Evolutionary conservation across 2,797 vertebrate species (phyloP), one percentile per base, ranked within the genome.

Genomic region (Acanthornis magna): DNA sequence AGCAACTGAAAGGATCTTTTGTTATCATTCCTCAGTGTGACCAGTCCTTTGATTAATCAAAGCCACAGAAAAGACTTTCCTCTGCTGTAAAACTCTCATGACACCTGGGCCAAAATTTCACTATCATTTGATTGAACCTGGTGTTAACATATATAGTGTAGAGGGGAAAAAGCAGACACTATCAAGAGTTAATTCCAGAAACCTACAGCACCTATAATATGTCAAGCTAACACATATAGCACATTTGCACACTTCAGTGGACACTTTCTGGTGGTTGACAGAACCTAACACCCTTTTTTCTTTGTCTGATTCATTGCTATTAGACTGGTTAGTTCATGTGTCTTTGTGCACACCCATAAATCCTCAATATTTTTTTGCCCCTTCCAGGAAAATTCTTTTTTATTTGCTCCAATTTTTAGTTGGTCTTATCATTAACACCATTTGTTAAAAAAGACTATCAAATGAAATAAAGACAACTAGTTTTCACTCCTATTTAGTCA

Each of bases 181-280:
- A 65, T 65, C 7, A 89, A 91, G 86, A 89, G 78, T 89, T 95
- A 96, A 83, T 62, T 89, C 68, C 19, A 62, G 72, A 89, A 89
- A 85, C n/a, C n/a, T 89, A 54, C 48, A 91, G 81, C 23, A 85
- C 43, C 32, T 55, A 42, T 65, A 91, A 88, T 87, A 74, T 75
- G 78, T 85, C 82, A 75, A 74, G 25, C 71, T 71, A 92, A 71
- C n/a, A 67, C 47, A 85, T 80, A 91, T 14, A 93, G 70, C 61
- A 83, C 78, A 89, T 92, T 95, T 95, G 36, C 93, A 96, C 93
- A 91, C 89, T 95, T 83, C 75, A 94, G 29, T 72, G 61, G 84
- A 83, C 68, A 48, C 91, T 96, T 97, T 93, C 93, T 96, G 84
- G 65, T 75, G 22, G 72, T 4, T 92, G 87, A 96, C 92, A 96